Evolutionary conservation across 1,140 invertebrate species (phyloP).

Genomic region (Wiebesia pumilae): DNA sequence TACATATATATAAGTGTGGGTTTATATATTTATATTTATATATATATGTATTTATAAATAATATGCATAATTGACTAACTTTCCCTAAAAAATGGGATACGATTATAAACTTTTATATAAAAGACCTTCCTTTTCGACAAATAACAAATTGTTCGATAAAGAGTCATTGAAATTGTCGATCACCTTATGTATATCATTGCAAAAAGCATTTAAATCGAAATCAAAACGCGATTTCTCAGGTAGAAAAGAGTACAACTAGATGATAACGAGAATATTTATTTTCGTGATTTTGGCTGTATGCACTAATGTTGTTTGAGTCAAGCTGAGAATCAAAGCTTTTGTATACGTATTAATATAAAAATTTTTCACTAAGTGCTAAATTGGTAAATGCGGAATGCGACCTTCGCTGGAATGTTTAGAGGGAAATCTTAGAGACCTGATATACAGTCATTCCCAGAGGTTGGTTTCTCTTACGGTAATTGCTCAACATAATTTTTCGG

Average conservation of each 20-base stretch:
- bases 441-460: neutral
- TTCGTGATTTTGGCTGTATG: slow-evolving; percentile 48
- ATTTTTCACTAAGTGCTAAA: slow-evolving; percentile 48
- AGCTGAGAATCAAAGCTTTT: slow-evolving; percentile 51
- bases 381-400: slow-evolving; percentile 52
- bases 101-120: slow-evolving; percentile 53
- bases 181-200: slow-evolving; percentile 42
- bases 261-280: slow-evolving; percentile 44
- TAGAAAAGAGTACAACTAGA: slow-evolving; percentile 51
- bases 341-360: slow-evolving; percentile 51
- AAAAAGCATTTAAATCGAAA: slow-evolving; percentile 52
- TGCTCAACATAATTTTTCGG: slow-evolving; percentile 98
- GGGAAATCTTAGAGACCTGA: slow-evolving; percentile 39
- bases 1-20: slow-evolving; percentile 30
- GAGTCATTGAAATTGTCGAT: slow-evolving; percentile 25
- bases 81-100: slow-evolving; percentile 53
- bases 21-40: slow-evolving; percentile 39
- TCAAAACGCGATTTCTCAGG: slow-evolving; percentile 32
- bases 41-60: slow-evolving; percentile 52
- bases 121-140: slow-evolving; percentile 50
- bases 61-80: slow-evolving; percentile 55
- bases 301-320: slow-evolving; percentile 43
- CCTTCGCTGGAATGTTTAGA: slow-evolving; percentile 50
- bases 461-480: slow-evolving; percentile 73
- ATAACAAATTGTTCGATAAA: slow-evolving; percentile 51